Conservation (phyloP, 2,797 vertebrate species). For the Fratercula arctica region DNA sequence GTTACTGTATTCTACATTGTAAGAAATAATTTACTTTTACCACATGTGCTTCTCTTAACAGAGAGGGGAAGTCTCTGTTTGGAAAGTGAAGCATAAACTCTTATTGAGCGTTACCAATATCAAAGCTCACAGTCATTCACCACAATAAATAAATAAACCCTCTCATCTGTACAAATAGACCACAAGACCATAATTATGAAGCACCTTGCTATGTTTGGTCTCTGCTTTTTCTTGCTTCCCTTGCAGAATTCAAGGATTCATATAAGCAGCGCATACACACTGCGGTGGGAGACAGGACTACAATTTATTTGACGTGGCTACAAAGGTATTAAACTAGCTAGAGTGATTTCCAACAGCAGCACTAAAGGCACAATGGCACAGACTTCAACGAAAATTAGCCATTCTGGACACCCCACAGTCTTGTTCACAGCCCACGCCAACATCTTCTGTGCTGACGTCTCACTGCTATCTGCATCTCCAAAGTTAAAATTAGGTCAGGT, state of each 20-base stretch:
- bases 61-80: neutral
- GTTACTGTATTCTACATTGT: neutral
- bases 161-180: neutral
- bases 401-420: neutral
- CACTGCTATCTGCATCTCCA: neutral
- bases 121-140: conserved; percentile 3
- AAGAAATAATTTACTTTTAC: conserved; percentile 44
- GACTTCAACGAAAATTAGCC: neutral
- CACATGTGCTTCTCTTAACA: neutral
- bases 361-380: neutral
- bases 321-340: neutral
- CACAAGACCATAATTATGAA: neutral
- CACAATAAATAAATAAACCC: conserved; percentile 22
- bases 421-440: neutral
- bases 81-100: conserved; percentile 36
- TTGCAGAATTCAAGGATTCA: neutral
- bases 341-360: neutral
- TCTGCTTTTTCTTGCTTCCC: neutral
- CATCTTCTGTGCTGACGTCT: neutral
- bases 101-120: neutral
- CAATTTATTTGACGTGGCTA: neutral
- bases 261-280: fast-evolving
- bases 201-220: neutral
- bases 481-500: conserved; percentile 24
- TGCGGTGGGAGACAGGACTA: neutral